Evolutionary conservation across 2,797 vertebrate genomes (phyloP), one percentile per base, ranked within the genome.

Genomic region (Phalanger gymnotis): DNA sequence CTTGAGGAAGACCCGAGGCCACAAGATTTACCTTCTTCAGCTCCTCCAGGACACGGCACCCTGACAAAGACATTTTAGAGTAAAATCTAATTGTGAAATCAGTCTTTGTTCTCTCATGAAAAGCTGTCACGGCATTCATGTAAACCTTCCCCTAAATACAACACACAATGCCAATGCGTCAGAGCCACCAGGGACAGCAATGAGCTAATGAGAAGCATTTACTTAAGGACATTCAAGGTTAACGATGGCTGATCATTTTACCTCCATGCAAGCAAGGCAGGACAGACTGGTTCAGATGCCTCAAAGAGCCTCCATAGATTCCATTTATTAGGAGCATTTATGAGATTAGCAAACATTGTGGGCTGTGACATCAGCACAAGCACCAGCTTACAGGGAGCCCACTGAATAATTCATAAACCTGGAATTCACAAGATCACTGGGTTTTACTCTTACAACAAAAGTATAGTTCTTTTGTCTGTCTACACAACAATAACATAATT

Each of bases 21-120:
- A 27, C 7, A 40, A 47, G 40, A 22, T 27, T 27, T 47, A 10
- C 73, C 73, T 47, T 47, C n/a, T 81, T 4, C 40, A 47, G 40
- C 40, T 47, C 40, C 73, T 81, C 73, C 73, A 81, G 73, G 73
- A 47, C 16, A 27, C 1, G 9, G 22, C 73, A 47, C n/a, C 73
- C 73, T 81, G 40, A 81, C 19, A 1, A 73, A 73, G 66, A 40
- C n/a, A 94, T 94, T 96, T 96, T 92, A 96, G 54, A 94, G n/a
- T 66, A 95, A 96, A 95, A 51, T 73, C 47, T 94, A 95, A 97
- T 90, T 96, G 97, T 97, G 56, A 97, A 98, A 96, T 52, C 34
- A 94, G 61, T 53, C 53, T 93, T 96, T 97, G 25, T 96, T 97
- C 55, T 93, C 34, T 90, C 52, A 56, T 55, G 90, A 96, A 66